Base-by-base conservation (phyloP, 2,797 vertebrate genomes). In the Bradypodion pumilum region DNA sequence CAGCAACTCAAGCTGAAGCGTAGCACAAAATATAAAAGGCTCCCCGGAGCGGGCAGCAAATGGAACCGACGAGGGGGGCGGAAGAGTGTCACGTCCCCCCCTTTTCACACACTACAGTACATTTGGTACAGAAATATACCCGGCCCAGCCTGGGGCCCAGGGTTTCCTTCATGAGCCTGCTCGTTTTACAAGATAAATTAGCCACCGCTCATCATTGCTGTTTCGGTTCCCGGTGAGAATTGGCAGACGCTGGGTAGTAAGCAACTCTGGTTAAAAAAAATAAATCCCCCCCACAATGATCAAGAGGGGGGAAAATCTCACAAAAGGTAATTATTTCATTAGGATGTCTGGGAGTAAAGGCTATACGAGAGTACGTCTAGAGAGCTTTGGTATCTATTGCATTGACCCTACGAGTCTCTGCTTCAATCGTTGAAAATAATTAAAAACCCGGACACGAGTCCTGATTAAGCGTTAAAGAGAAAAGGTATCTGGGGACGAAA, bases 161-260 rank as follows among this genome's bases (percentile, higher is more conserved):
- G 1, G 12, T 49, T 5, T 27, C 12, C n/a, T 59, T 49, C 70
- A 37, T 2, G 32, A 52, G 40, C 12, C 74, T 66, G 56, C 60
- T 19, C 29, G 3, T 19, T 44, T 49, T 40, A 37, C 66, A 75
- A 86, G 79, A 83, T 52, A 80, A 83, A 74, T 23, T 23, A 3
- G 21, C 52, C n/a, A 56, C 19, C 4, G 25, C 68, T 74, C 35
- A 79, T 86, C 83, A 86, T 69, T 74, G 62, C 76, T 60, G n/a
- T 68, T 27, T 62, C 44, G 63, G 52, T 72, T 42, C 74, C 79
- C 32, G 7, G 42, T 29, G 76, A 46, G 3, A 52, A 29, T 12
- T 27, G 25, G 49, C 15, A 32, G 35, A 74, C 42, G 4, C 19
- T 13, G 8, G 2, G 10, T 63, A 12, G 13, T 15, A n/a, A 1